A percentile compares a stretch with the other conserved stretches of the same genome.
phyloP scores from a whole-genome alignment of 2,888 invertebrate genomes.

The Clivina fossor region DNA sequence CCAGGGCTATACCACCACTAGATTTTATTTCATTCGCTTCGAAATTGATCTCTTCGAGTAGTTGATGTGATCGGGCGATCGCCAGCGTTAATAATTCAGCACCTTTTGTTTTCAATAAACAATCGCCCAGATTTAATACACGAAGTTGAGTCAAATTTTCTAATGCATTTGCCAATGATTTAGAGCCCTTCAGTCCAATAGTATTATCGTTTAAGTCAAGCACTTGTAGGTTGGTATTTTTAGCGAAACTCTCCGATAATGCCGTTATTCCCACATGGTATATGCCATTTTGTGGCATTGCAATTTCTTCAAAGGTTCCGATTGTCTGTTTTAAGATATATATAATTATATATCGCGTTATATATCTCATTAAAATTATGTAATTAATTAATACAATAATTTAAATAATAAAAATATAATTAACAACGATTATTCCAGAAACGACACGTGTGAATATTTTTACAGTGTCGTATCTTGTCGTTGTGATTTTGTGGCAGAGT shows the following conservation, averaged over 20 bases:
- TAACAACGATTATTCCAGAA: too few relatives aligned
- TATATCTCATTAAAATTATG: too few relatives aligned
- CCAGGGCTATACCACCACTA: conserved; percentile 66
- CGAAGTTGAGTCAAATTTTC: conserved; percentile 65
- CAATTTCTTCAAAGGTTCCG: conserved; percentile 82
- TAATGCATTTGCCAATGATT: conserved; percentile 72
- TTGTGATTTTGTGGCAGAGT: too few relatives aligned
- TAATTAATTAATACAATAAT: conserved; percentile 34
- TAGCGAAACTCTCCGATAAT: conserved; percentile 73
- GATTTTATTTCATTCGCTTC: conserved; percentile 81
- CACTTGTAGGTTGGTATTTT: conserved; percentile 68
- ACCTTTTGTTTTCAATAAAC: conserved; percentile 72
- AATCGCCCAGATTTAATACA: conserved; percentile 78
- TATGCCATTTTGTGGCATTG: conserved; percentile 97
- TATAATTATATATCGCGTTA: too few relatives aligned
- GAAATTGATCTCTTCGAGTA: conserved; percentile 62
- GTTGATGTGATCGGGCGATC: conserved; percentile 52
- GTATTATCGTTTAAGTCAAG: conserved; percentile 96
- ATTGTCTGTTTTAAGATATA: conserved; percentile 58
- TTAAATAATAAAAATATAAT: too few relatives aligned
- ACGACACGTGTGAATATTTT: too few relatives aligned
- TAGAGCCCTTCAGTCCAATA: conserved; percentile 75
- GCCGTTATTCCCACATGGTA: conserved; percentile 82
- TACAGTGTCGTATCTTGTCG: too few relatives aligned
- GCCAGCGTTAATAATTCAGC: conserved; percentile 73